A percentile compares a stretch with the other conserved stretches of the same genome.
Evolutionary conservation across 2,888 invertebrate genomes (phyloP).

Genomic region (Eledone cirrhosa): DNA sequence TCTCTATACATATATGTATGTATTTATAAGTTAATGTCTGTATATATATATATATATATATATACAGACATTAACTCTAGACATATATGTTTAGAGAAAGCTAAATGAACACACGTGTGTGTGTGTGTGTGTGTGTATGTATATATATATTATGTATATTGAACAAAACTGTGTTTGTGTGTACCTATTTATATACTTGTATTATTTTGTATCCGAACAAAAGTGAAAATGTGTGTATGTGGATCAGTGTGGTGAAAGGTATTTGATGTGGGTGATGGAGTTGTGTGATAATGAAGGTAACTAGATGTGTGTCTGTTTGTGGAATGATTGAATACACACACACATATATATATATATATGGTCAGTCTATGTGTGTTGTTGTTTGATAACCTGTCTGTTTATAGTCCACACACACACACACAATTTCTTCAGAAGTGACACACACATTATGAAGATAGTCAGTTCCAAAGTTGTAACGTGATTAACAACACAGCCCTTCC

Average conservation of each 20-base stretch:
- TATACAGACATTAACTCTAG: neutral
- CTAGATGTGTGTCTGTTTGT: neutral
- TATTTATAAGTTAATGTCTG: neutral
- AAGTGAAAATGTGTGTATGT: neutral
- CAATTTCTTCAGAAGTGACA: too few species aligned
- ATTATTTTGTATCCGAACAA: neutral
- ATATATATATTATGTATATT: slow-evolving; percentile 7
- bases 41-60: neutral
- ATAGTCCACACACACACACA: too few species aligned
- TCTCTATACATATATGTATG: neutral
- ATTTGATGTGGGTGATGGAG: neutral
- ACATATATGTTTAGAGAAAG: neutral
- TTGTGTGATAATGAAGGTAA: neutral
- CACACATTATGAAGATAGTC: too few species aligned
- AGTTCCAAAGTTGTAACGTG: too few species aligned
- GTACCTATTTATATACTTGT: neutral
- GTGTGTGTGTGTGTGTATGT: neutral
- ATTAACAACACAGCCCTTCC: too few species aligned
- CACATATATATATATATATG: too few species aligned
- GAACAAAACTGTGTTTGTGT: neutral
- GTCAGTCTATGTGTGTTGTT: too few species aligned
- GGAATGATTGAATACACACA: too few species aligned
- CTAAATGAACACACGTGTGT: neutral
- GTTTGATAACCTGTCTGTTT: too few species aligned
- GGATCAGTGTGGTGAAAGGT: neutral